Evolutionary conservation across 30 jellyfish, hydroid and myxozoan species (phyloP), one percentile per base, ranked within the genome.

Genomic region (Catostylus mosaicus): DNA sequence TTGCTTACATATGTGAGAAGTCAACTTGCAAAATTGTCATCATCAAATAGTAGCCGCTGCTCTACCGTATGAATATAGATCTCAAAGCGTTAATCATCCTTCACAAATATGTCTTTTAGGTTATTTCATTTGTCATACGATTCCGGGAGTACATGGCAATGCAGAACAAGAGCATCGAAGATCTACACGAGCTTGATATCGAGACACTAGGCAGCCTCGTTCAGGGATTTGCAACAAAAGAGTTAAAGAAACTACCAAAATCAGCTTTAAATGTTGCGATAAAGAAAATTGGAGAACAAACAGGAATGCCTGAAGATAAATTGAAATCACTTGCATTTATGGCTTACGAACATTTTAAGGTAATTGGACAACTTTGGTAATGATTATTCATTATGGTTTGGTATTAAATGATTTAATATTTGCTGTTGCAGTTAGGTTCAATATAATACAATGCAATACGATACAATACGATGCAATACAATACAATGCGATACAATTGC

Each of bases 271-370:
- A 24, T 48, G 86, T 75, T 5, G 97, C 86, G 36, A 61, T 90
- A 45, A 59, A 37, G 34, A 76, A 83, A 70, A 75, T 90, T 32
- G 97, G 97, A 3, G 89, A 90, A 74, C 69, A 38, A 26, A 75
- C 97, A 0, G 97, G 97, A 27, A 31, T 90, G 54, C 96, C 97
- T 10, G 97, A 90, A 70, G 97, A 90, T 52, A 90, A 90, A 33
- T 32, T 90, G 34, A 83, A 77, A 35, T 84, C 97, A 26, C 72
- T 68, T 20, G 81, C 97, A 26, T 75, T 60, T 74, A 51, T 82
- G 43, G 97, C 97, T 12, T 73, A 75, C 51, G 66, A 83, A 61
- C 77, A 71, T 47, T 78, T 90, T 48, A 75, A 90, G 90, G 97
- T 90, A 35, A 6, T 19, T 59, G 4, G n/a, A n/a, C n/a, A n/a